These are phyloP conservation scores for Columba livia DNA, from an alignment of 2,113 vertebrate species.

Conservation along the genomic window DNA sequence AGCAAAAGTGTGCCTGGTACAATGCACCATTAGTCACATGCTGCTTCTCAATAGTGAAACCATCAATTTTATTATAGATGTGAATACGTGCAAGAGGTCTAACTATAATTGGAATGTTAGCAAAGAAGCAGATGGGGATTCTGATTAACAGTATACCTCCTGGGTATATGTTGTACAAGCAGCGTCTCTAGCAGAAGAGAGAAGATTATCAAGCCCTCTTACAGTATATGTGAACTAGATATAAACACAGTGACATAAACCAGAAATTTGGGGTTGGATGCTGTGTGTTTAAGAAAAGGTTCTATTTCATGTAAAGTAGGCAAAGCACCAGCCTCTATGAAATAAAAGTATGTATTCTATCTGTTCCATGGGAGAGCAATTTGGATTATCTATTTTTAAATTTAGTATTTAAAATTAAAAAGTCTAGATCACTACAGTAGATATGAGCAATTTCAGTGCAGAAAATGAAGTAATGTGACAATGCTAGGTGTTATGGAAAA, in stretches of 20 bases:
- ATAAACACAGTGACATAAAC: background rate
- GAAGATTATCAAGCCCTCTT: background rate
- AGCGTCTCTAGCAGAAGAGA: constrained; percentile 2
- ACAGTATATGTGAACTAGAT: background rate
- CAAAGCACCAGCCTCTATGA: background rate
- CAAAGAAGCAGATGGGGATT: constrained; percentile 57
- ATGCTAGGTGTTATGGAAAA: background rate
- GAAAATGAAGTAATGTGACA: background rate
- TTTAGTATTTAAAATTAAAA: background rate
- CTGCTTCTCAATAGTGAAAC: constrained; percentile 18
- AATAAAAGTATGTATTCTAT: background rate
- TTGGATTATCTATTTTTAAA: background rate
- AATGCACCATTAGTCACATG: constrained; percentile 15
- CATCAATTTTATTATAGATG: constrained; percentile 39
- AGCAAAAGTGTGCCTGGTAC: background rate
- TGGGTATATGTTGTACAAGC: constrained; percentile 19
- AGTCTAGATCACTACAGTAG: background rate
- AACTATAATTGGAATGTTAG: constrained; percentile 8
- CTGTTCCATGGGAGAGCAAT: background rate
- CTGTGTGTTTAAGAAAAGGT: background rate
- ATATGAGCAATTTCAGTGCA: background rate
- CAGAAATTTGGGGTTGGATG: background rate
- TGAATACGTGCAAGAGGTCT: constrained; percentile 15
- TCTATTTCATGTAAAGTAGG: background rate
- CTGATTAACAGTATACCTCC: constrained; percentile 42